phyloP scores from a whole-genome alignment of 2,888 invertebrate genomes.

The Netelia fuscicornis region DNA sequence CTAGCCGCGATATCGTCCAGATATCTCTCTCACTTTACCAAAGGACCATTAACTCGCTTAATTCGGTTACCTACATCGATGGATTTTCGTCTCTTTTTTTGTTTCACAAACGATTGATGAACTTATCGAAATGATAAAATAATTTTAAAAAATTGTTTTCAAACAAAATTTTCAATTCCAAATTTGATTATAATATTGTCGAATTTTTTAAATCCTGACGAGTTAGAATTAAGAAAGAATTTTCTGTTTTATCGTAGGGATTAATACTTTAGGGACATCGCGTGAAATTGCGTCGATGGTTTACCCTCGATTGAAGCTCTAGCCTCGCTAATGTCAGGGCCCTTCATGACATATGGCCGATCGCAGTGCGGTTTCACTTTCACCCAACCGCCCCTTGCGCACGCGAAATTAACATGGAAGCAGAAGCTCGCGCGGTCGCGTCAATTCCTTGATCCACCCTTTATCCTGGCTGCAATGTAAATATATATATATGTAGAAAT shows the following conservation, averaged over 20 bases:
- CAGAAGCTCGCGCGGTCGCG: slow-evolving; percentile 33
- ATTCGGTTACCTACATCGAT: no score
- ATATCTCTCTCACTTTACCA: not conserved
- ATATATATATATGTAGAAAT: not conserved
- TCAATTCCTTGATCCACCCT: slow-evolving; percentile 63
- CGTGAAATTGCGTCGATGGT: not conserved
- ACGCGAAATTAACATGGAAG: not conserved
- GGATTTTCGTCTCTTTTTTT: no score
- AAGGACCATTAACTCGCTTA: no score
- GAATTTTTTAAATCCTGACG: not conserved
- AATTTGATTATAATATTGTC: not conserved
- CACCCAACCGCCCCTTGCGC: slow-evolving; percentile 39
- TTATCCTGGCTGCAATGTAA: not conserved
- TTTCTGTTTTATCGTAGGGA: not conserved
- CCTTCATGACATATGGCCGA: slow-evolving; percentile 79
- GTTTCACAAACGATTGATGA: no score
- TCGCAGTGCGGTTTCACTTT: slow-evolving; percentile 76
- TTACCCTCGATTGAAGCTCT: slow-evolving; percentile 78
- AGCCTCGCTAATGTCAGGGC: slow-evolving; percentile 74
- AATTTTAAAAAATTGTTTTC: not conserved
- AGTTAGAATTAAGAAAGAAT: slow-evolving; percentile 34
- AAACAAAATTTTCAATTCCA: not conserved
- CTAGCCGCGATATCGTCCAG: not conserved
- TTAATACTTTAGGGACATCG: slow-evolving; percentile 44
- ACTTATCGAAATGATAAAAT: no score